Base-by-base conservation (phyloP, 2,113 vertebrate genomes). In the Benitochromis conjunctus region DNA sequence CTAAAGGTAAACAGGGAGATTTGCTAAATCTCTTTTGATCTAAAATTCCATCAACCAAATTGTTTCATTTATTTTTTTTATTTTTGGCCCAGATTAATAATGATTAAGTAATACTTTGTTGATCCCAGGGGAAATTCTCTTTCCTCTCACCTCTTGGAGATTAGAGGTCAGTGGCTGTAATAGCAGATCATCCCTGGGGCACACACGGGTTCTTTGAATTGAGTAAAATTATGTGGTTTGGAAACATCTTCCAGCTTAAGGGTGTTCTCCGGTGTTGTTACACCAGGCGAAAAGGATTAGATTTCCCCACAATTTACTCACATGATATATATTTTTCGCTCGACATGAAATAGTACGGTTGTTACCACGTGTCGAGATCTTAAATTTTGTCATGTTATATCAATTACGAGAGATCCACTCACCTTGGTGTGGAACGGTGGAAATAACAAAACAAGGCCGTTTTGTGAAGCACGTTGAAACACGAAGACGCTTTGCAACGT, bases 41-140 rank as follows among this genome's bases (percentile, higher is more conserved):
- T 79, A 6, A 83, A 78, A 55, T 26, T 76, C 64, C 43, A 57
- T 80, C 43, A 38, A 56, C 34, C 9, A 74, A 90, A 82, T 60
- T 43, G n/a, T 79, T 88, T 29, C 9, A 36, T 86, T 81, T 66
- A 43, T 66, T 41, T 41, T 38, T 38, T 41, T 48, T 76, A 34
- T 66, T 57, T 58, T 12, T 46, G 4, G 10, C 9, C 34, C 34
- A 54, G 31, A 58, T 81, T 88, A 81, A 83, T 41, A 79, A 89
- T 69, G 81, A 46, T 41, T 80, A 84, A 74, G 34, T 62, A 66
- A 88, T 79, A 31, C 80, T 81, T 85, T 90, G 86, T 90, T 89
- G 87, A 94, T 92, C 88, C 88, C 77, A 1, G 69, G 83, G 79
- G 89, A 91, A 88, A 87, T 78, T 81, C 48, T 78, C 46, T 80